These are phyloP conservation scores for Ageneiosus marmoratus DNA, from an alignment of 2,113 vertebrate species.

Conservation along the genomic window DNA sequence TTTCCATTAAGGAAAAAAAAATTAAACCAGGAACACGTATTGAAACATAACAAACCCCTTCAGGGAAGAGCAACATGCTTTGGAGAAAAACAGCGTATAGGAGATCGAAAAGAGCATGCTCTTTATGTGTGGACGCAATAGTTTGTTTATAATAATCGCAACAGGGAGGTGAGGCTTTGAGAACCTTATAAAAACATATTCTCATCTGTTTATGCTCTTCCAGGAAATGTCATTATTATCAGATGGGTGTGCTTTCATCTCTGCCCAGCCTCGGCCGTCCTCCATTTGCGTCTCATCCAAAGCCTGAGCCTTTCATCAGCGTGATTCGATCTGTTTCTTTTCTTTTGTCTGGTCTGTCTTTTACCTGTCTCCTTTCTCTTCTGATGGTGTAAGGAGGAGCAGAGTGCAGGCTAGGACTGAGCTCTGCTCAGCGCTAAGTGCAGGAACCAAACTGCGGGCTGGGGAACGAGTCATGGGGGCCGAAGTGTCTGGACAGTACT, in stretches of 20 bases:
- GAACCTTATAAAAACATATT: conserved; percentile 50
- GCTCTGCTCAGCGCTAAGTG: conserved; percentile 1
- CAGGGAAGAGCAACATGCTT: not conserved
- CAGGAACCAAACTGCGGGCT: not conserved
- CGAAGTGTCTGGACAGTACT: conserved; percentile 30
- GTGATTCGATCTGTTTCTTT: conserved; percentile 53
- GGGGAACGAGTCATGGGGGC: conserved; percentile 1
- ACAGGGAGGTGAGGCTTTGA: conserved; percentile 38
- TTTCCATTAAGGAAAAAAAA: not conserved
- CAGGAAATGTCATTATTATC: conserved; percentile 55
- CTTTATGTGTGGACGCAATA: not conserved
- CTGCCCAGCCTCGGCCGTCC: conserved; percentile 36
- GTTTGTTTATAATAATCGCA: conserved; percentile 47
- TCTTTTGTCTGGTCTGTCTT: conserved; percentile 34
- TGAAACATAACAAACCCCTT: not conserved
- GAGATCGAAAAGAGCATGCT: conserved; percentile 7
- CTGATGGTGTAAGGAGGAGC: not conserved
- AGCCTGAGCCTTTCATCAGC: conserved; percentile 55
- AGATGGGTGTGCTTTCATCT: conserved; percentile 57
- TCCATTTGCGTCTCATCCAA: conserved; percentile 53
- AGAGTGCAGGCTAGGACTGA: not conserved
- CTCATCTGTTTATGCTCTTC: conserved; percentile 57
- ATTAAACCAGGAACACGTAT: not conserved
- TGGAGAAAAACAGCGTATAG: not conserved
- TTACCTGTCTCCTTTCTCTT: conserved; percentile 26